Base-by-base conservation (phyloP, 2,888 invertebrate genomes). In the Caradrina kadenii region DNA sequence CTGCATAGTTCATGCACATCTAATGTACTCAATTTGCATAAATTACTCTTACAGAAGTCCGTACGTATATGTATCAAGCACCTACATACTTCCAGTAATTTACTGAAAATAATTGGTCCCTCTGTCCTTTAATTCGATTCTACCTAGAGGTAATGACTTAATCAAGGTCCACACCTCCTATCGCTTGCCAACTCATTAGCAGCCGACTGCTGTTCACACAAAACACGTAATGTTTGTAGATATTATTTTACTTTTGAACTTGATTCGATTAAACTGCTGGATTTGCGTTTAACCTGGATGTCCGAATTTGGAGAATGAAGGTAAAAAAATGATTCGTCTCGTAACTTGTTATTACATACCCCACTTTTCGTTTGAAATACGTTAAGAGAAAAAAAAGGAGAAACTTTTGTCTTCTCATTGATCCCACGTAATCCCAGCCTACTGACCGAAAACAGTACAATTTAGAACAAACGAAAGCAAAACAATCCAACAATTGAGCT, bases 141-240 rank as follows among this genome's bases (percentile, higher is more conserved):
- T 31, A 84, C 39, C 55, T 60, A 76, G 66, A 69, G 79, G 78
- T 88, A 87, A 86, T 86, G 86, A 85, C 82, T 90, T 76, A 84
- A 87, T 87, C 84, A 72, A 80, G 64, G 68, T 19, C 13, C 31
- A 42, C 39, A 59, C 53, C 63, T 60, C 62, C 62, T 56, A 74
- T 26, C 11, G 66, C 61, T 64, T 48, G 53, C 48, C 58, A 55
- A 50, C 31, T 73, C 52, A 76, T 82, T 82, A 84, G 58, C 71
- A 63, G 42, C 48, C 52, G 55, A 68, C 59, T 65, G 19, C 21
- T 66, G 11, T 22, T 49, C 49, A 72, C 52, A 72, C 66, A 62
- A 42, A 61, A 26, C 49, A 52, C 35, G 60, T 50, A 63, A 69
- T 76, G 45, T 45, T 45, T 45, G 45, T 45, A 45, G 17, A 45